These are phyloP conservation scores for Lethrus apterus DNA, from an alignment of 1,140 invertebrate species.

Conservation along the genomic window DNA sequence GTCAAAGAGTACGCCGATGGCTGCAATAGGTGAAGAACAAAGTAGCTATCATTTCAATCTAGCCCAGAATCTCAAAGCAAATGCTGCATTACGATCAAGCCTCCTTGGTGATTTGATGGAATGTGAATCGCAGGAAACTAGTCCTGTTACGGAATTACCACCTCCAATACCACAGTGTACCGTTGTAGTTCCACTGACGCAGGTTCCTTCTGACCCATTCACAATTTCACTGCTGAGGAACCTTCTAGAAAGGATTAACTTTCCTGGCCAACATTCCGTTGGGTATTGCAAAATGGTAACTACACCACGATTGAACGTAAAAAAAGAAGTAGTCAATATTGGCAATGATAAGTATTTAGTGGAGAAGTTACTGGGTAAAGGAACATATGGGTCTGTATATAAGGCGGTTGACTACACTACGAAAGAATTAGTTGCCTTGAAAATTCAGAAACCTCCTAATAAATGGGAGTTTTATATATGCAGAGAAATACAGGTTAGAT, in stretches of 20 bases:
- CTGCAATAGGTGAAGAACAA: constrained; percentile 13
- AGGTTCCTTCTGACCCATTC: constrained; percentile 44
- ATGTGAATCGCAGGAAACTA: constrained; percentile 18
- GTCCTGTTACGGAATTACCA: constrained; percentile 12
- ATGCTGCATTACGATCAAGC: constrained; percentile 32
- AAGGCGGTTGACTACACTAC: constrained; percentile 51
- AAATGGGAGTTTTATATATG: constrained; percentile 77
- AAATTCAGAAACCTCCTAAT: constrained; percentile 70
- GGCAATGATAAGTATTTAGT: constrained; percentile 56
- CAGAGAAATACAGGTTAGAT: constrained; percentile 62
- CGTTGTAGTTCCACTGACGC: not conserved
- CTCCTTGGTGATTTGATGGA: constrained; percentile 31
- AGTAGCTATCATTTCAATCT: constrained; percentile 31
- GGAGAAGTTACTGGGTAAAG: constrained; percentile 65
- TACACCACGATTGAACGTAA: constrained; percentile 26
- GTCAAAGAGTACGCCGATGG: constrained; percentile 7
- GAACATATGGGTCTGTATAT: constrained; percentile 65
- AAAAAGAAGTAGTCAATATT: constrained; percentile 12
- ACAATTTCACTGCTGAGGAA: constrained; percentile 43
- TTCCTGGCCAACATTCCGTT: constrained; percentile 43
- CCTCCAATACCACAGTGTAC: not conserved
- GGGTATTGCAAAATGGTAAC: constrained; percentile 23
- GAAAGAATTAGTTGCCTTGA: constrained; percentile 58
- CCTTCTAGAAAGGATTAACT: constrained; percentile 46
- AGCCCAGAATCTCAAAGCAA: constrained; percentile 35